These are phyloP conservation scores for Phortica magna DNA, from an alignment of 2,888 invertebrate species.

Conservation along the genomic window DNA sequence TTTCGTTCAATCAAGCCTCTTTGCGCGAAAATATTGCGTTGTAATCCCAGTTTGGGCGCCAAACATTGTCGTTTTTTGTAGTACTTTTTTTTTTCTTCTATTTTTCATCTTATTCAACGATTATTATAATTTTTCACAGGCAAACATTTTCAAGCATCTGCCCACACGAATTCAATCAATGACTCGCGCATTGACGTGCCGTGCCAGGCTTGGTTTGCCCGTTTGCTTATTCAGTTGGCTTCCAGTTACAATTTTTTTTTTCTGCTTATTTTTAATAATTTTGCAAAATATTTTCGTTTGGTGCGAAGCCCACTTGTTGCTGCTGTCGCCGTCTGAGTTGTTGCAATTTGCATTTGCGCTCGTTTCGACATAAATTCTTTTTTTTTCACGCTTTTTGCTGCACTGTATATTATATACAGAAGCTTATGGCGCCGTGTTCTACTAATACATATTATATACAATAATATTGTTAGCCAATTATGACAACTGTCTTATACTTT, in stretches of 20 bases:
- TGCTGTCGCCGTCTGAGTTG: constrained; percentile 11
- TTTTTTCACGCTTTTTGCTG: not conserved
- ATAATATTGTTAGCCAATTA: too few relatives aligned
- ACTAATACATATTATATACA: too few relatives aligned
- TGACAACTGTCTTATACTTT: too few relatives aligned
- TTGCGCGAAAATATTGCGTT: constrained; percentile 24
- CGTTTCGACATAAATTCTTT: not conserved
- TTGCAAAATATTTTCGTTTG: not conserved
- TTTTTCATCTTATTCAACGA: constrained; percentile 8
- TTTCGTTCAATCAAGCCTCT: constrained; percentile 6
- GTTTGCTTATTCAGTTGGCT: constrained; percentile 23
- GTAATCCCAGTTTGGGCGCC: constrained; percentile 38
- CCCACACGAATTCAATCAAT: constrained; percentile 24
- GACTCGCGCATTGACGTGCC: constrained; percentile 12
- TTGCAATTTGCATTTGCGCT: constrained; percentile 25
- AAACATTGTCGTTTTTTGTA: constrained; percentile 34
- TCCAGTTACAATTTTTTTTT: constrained; percentile 19
- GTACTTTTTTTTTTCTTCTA: too few relatives aligned
- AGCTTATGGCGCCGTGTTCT: constrained; percentile 20
- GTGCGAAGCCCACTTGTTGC: constrained; percentile 26
- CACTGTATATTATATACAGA: not conserved
- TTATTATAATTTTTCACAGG: constrained; percentile 12
- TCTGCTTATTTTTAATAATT: not conserved
- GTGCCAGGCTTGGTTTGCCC: not conserved
- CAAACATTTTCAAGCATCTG: not conserved